Evolutionary conservation across 2,797 vertebrate genomes (phyloP).

Genomic region (Florisuga fusca): DNA sequence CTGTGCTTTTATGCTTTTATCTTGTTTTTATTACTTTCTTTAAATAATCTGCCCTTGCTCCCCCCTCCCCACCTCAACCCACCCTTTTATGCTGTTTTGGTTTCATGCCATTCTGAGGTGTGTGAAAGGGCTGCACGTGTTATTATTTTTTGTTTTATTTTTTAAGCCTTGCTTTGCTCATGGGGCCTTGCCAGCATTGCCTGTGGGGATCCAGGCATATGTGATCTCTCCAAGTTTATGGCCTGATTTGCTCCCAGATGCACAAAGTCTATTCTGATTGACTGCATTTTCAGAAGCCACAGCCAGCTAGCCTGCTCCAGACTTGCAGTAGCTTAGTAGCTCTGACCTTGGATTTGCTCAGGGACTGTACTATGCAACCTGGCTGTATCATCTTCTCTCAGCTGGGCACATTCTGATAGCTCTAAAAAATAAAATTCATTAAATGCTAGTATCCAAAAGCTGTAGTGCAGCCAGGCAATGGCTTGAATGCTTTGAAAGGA

Average conservation of each 20-base stretch:
- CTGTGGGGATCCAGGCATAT: background rate
- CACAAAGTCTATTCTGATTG: background rate
- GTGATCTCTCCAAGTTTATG: background rate
- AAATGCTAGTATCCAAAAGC: background rate
- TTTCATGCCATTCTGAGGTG: background rate
- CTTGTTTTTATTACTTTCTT: background rate
- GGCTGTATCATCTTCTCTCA: background rate
- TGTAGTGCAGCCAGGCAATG: background rate
- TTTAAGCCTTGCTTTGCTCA: background rate
- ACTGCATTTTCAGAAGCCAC: background rate
- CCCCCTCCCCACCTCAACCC: accelerated
- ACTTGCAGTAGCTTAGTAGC: background rate
- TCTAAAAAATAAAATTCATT: background rate
- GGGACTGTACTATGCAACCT: background rate
- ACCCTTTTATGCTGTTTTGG: background rate
- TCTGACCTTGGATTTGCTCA: background rate
- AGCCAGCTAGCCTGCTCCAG: background rate
- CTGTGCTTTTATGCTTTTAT: background rate
- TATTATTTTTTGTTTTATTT: background rate
- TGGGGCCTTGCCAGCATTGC: background rate
- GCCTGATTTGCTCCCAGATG: background rate
- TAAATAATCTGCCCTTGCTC: background rate
- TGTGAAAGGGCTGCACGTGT: background rate
- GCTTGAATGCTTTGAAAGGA: background rate
- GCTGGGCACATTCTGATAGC: background rate